Evolutionary conservation across 2,888 invertebrate genomes (phyloP), one percentile per base, ranked within the genome.

Genomic region (Pristionchus arcanus): DNA sequence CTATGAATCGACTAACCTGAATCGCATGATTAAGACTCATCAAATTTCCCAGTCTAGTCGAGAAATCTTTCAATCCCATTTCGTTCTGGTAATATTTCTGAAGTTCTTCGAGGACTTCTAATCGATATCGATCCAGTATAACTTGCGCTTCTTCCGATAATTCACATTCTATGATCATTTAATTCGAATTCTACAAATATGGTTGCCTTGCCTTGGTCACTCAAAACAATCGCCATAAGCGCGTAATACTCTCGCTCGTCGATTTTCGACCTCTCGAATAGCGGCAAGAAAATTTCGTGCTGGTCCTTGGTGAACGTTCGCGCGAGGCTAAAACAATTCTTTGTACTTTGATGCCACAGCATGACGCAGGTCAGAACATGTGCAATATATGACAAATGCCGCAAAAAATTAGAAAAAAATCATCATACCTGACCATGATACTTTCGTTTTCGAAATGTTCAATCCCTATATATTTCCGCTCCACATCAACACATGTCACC

Each of bases 1-100:
- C 15, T 16, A 49, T 25, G 31, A 25, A 42, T 25, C 11, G 16
- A 15, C 49, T 49, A 0, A 81, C 81, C 49, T 81, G 81, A 28
- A 81, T 53, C 13, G 28, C 28, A 28, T 81, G 81, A 81, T 53
- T n/a, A 0, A 81, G n/a, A 15, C 49, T 81, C 81, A 81, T 81
- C 53, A 81, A 81, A 49, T 81, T 81, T n/a, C 81, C 81, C 2
- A 81, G n/a, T 28, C 49, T n/a, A 0, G 49, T 81, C 13, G 81
- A 81, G 49, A 37, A 49, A 13, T 81, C 28, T 13, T 15, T n/a
- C 28, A 81, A 49, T 42, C 81, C 81, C n/a, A 81, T 0, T 7
- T 81, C 81, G n/a, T 81, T 49, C 4, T 15, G 81, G 49, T 81
- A 81, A 28, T 81, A 53, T 16, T 1, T 9, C 19, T 53, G 81